Conservation (phyloP, 2,797 vertebrate species). For the Picus viridis region DNA sequence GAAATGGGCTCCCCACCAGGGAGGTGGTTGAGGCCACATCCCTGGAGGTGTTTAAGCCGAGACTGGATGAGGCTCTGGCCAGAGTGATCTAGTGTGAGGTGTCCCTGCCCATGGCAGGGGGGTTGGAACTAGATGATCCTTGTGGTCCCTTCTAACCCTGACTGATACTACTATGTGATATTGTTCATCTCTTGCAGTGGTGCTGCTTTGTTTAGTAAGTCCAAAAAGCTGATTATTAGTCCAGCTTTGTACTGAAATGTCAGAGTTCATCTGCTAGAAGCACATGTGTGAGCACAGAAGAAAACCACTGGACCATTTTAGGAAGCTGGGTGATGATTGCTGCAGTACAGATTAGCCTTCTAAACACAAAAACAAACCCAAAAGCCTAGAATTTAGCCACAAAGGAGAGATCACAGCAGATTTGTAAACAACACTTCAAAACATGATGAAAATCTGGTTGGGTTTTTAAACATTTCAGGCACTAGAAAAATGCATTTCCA, state of each 20-base stretch:
- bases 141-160: no score
- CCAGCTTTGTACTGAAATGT: background rate
- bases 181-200: background rate
- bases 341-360: background rate
- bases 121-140: no score
- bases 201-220: background rate
- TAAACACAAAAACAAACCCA: background rate
- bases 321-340: background rate
- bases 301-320: background rate
- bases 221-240: background rate
- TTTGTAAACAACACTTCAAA: background rate
- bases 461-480: background rate
- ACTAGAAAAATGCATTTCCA: background rate
- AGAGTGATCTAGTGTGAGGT: no score
- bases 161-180: background rate
- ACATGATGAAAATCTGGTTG: background rate
- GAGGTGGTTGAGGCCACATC: no score
- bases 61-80: no score
- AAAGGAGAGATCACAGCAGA: background rate
- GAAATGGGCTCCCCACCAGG: no score
- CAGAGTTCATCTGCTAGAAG: background rate
- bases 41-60: no score
- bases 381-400: background rate
- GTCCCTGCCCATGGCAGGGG: no score
- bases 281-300: background rate